phyloP scores from a whole-genome alignment of 2,113 vertebrate species.

The Mobula hypostoma region DNA sequence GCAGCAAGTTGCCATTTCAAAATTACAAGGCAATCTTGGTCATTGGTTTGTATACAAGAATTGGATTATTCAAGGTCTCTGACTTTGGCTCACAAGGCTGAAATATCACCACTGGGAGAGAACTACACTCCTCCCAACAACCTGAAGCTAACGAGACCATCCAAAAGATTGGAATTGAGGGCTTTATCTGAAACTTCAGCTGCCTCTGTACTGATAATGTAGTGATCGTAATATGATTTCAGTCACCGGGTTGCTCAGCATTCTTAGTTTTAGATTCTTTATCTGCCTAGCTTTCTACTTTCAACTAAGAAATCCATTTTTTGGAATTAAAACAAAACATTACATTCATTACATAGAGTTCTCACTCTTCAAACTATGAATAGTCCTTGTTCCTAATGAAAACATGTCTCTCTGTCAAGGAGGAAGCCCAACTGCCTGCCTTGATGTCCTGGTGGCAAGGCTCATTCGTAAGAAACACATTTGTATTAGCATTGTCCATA shows the following conservation, averaged over 20 bases:
- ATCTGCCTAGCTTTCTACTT: neutral
- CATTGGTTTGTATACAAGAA: neutral
- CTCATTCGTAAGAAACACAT: conserved; percentile 3
- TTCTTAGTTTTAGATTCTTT: neutral
- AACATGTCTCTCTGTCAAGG: neutral
- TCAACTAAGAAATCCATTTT: conserved; percentile 2
- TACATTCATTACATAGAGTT: neutral
- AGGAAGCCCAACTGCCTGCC: neutral
- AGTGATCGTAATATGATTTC: neutral
- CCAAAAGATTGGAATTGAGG: neutral
- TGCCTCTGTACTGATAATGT: neutral
- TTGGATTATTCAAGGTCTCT: neutral
- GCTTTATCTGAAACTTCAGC: neutral
- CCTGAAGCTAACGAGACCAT: neutral
- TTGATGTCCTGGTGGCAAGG: neutral
- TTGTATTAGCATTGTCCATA: neutral
- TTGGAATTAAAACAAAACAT: neutral
- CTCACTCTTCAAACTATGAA: neutral
- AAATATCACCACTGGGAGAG: neutral
- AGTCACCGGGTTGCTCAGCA: neutral
- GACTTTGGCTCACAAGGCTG: conserved; percentile 8
- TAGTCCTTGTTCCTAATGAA: neutral
- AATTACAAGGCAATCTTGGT: neutral
- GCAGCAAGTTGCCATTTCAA: conserved; percentile 23
- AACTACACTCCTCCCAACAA: neutral